Evolutionary conservation across 1,140 invertebrate species (phyloP).

Genomic region (Camponotus pennsylvanicus): DNA sequence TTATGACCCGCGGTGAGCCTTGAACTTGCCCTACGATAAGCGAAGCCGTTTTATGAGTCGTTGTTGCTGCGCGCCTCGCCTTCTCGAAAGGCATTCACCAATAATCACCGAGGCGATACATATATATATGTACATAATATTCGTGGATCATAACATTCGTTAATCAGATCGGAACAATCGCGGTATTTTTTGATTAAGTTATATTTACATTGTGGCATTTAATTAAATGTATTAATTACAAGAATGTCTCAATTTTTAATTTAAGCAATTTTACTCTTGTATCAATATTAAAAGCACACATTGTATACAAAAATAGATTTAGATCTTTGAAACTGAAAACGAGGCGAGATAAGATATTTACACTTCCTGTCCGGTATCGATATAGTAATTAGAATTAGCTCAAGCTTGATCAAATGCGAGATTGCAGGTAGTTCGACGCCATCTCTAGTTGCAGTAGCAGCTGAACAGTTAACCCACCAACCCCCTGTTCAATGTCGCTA

Average conservation of each 20-base stretch:
- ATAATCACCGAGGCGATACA: neutral
- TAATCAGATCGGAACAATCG: constrained; percentile 15
- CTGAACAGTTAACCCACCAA: constrained; percentile 73
- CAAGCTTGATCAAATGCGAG: constrained; percentile 10
- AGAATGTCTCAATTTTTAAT: too few species aligned
- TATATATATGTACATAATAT: neutral
- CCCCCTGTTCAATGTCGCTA: constrained; percentile 83
- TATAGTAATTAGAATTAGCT: neutral
- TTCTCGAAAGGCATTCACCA: neutral
- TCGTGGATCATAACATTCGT: neutral
- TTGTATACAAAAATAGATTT: too few species aligned
- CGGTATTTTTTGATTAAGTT: neutral
- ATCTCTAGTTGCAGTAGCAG: constrained; percentile 56
- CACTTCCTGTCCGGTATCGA: neutral
- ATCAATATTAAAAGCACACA: too few species aligned
- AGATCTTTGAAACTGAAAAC: neutral
- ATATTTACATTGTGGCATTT: neutral
- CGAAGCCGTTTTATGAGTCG: constrained; percentile 66
- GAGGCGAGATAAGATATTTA: neutral
- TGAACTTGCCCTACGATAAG: constrained; percentile 86
- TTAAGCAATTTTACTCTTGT: too few species aligned
- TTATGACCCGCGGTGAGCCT: constrained; percentile 85
- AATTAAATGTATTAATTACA: neutral
- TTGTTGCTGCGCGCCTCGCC: constrained; percentile 48
- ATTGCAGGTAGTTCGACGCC: constrained; percentile 51